Evolutionary conservation across 2,797 vertebrate genomes (phyloP), one percentile per base, ranked within the genome.

Genomic region (Enteromius thamalakanensis): DNA sequence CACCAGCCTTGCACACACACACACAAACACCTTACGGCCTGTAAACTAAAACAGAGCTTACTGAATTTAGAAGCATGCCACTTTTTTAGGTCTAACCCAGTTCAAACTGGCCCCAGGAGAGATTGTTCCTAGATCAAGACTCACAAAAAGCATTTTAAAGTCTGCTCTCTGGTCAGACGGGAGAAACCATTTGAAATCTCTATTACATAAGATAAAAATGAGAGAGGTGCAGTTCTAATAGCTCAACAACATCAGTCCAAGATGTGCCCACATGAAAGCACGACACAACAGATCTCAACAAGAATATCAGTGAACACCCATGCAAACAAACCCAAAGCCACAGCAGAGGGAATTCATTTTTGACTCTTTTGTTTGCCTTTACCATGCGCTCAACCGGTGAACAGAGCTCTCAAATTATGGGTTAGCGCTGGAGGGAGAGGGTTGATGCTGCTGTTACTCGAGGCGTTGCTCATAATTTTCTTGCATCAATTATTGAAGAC

Each of bases 61-160:
- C 69, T 64, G 79, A 83, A 83, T 83, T 83, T 88, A 88, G 87
- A 64, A 64, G 67, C 78, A 81, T 11, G 32, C 55, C 51, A 53
- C 34, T 77, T 88, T 85, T 83, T 83, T 83, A 60, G 85, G 60
- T 77, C 74, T 83, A 85, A 85, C 87, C 85, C 83, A 88, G 72
- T 85, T 88, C 17, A 64, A 80, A 53, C 79, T 68, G 67, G 71
- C 51, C 72, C 76, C 80, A 70, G 26, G 80, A 77, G 60, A 47
- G 76, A 77, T 34, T 8, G 65, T 69, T 53, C 58, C 71, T 37
- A 67, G 65, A 71, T 32, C 76, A 80, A 72, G 71, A 37, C 37
- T 67, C 80, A 72, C 49, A 79, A 86, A 69, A 62, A 37, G 65
- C 68, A 78, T 71, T 37, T 75, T 26, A 69, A 67, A 64, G 64